These are phyloP conservation scores for Callopanchax toddi DNA, from an alignment of 2,113 vertebrate genomes.

Conservation along the genomic window DNA sequence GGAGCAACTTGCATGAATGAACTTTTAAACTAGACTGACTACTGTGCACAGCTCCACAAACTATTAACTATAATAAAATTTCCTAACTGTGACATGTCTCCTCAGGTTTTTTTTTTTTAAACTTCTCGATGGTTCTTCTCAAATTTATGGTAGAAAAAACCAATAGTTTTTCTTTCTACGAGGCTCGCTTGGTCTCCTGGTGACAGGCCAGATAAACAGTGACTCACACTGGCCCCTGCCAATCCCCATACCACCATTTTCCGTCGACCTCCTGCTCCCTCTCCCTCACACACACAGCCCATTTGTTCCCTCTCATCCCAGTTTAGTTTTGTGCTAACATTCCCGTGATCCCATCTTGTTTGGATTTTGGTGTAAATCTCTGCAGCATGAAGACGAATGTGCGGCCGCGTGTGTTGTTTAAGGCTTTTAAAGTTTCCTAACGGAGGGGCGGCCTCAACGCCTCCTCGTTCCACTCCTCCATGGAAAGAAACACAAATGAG, in stretches of 20 bases:
- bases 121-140: no score
- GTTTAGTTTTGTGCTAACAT: neutral
- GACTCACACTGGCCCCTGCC: conserved; percentile 76
- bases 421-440: conserved; percentile 35
- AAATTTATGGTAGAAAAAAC: no score
- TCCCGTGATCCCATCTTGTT: neutral
- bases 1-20: conserved; percentile 52
- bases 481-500: conserved; percentile 81
- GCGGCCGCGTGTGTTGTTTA: conserved; percentile 24
- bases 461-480: conserved; percentile 68
- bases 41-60: conserved; percentile 74
- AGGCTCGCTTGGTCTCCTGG: conserved; percentile 61
- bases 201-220: conserved; percentile 77
- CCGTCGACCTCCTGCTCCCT: conserved; percentile 34
- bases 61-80: conserved; percentile 74
- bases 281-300: neutral
- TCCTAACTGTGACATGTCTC: conserved; percentile 57
- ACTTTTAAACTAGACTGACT: conserved; percentile 65
- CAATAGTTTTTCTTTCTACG: conserved; percentile 37
- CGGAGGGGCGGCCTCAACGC: conserved; percentile 48
- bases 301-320: neutral
- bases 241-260: conserved; percentile 79
- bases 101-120: no score
- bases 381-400: conserved; percentile 10
- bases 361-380: conserved; percentile 22